Conservation (phyloP, 2,888 invertebrate species). For the Lochmaea capreae region DNA sequence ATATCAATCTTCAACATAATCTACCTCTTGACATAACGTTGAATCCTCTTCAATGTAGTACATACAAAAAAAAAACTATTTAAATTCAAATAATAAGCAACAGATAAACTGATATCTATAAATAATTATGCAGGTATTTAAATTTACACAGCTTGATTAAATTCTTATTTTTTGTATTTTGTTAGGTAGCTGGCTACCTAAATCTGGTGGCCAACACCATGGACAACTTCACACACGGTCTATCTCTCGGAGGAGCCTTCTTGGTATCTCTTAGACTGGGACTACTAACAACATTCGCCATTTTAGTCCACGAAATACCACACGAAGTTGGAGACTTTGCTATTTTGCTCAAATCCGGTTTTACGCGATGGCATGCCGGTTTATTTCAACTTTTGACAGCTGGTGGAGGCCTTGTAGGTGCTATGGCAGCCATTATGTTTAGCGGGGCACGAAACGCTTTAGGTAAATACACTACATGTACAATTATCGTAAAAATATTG, state of each 20-base stretch:
- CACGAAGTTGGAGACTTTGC: constrained; percentile 99
- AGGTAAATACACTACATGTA: constrained; percentile 68
- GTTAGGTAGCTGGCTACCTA: constrained; percentile 87
- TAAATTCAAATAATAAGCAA: too few species aligned
- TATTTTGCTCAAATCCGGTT: constrained; percentile 91
- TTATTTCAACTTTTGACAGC: constrained; percentile 94
- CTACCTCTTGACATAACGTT: too few species aligned
- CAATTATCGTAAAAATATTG: too few species aligned
- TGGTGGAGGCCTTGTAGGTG: constrained; percentile 88
- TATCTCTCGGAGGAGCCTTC: constrained; percentile 98
- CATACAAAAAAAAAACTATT: too few species aligned
- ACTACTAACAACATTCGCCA: constrained; percentile 92
- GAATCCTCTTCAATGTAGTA: too few species aligned
- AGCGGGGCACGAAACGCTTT: constrained; percentile 85
- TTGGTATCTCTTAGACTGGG: constrained; percentile 92
- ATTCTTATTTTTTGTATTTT: constrained; percentile 25
- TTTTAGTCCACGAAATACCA: constrained; percentile 95
- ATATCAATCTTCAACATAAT: too few species aligned
- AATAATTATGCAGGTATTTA: too few species aligned
- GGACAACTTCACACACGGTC: constrained; percentile 98
- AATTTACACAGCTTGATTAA: too few species aligned
- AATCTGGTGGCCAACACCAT: constrained; percentile 96
- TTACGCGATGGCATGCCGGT: constrained; percentile 94
- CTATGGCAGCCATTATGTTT: constrained; percentile 84
- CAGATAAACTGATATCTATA: too few species aligned